A percentile compares a stretch with the other conserved stretches of the same genome.
These are phyloP conservation scores for Julus scandinavius DNA, from an alignment of 2,888 invertebrate genomes.

Conservation along the genomic window DNA sequence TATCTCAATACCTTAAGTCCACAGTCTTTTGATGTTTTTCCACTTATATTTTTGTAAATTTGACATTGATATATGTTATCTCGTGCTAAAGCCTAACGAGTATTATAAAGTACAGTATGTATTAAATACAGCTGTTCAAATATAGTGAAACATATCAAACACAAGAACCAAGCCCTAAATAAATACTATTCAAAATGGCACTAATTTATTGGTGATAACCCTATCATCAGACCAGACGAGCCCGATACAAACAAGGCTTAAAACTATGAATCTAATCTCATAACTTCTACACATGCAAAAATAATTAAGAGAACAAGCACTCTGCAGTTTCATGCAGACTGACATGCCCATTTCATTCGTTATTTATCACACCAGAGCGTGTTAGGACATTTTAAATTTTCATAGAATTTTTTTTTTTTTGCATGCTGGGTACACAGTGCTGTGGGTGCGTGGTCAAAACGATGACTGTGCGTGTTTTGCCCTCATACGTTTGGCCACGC, in stretches of 20 bases:
- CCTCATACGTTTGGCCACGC: constrained; percentile 6
- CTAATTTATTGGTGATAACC: too few species aligned
- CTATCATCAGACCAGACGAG: too few species aligned
- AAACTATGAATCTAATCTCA: background rate
- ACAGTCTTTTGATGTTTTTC: too few species aligned
- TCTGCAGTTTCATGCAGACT: background rate
- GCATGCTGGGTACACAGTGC: background rate
- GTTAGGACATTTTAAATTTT: constrained; percentile 27
- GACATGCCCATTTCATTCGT: constrained; percentile 17
- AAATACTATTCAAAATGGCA: too few species aligned
- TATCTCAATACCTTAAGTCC: too few species aligned
- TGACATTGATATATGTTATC: too few species aligned
- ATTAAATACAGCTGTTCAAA: too few species aligned
- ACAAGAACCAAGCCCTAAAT: too few species aligned
- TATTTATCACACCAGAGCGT: constrained; percentile 12
- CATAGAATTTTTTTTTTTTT: background rate
- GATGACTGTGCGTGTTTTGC: constrained; percentile 23
- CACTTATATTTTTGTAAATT: too few species aligned
- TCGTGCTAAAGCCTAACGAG: too few species aligned
- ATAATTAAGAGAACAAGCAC: constrained; percentile 33
- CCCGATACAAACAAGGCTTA: background rate
- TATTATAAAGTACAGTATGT: too few species aligned
- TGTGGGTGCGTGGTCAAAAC: constrained; percentile 17
- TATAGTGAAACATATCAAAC: too few species aligned
- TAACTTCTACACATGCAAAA: background rate